Evolutionary conservation across 1,140 invertebrate species (phyloP).

Genomic region (Drosophila persimilis): DNA sequence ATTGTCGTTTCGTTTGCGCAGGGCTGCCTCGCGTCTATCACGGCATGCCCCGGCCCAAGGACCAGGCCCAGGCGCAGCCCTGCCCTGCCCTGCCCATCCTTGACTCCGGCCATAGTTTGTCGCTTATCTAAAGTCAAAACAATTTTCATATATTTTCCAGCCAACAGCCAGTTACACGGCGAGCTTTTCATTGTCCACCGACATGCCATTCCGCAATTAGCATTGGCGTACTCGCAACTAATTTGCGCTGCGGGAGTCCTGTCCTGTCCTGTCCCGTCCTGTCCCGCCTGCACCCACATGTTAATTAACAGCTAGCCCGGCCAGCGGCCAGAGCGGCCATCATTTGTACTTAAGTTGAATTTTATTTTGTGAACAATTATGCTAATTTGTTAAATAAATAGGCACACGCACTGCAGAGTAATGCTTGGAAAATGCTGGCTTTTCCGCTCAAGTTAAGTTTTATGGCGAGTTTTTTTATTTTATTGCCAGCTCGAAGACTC

Average conservation of each 20-base stretch:
- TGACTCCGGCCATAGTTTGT: constrained; percentile 46
- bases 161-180: constrained; percentile 28
- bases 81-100: constrained; percentile 18
- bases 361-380: constrained; percentile 82
- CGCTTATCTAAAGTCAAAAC: constrained; percentile 82
- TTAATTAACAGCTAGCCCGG: constrained; percentile 69
- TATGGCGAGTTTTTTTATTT: constrained; percentile 76
- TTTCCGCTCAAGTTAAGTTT: constrained; percentile 76
- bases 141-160: constrained; percentile 79
- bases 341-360: constrained; percentile 82
- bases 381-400: constrained; percentile 82
- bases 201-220: constrained; percentile 80
- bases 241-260: constrained; percentile 75
- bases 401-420: constrained; percentile 49
- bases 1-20: constrained; percentile 66
- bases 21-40: constrained; percentile 57
- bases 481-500: constrained; percentile 56
- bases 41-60: constrained; percentile 41
- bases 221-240: constrained; percentile 79
- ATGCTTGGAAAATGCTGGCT: constrained; percentile 64
- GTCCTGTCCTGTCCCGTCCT: constrained; percentile 7
- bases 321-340: constrained; percentile 36
- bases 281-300: constrained; percentile 66
- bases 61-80: background rate
- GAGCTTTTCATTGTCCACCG: constrained; percentile 67